A percentile compares a stretch with the other conserved stretches of the same genome.
Evolutionary conservation across 2,888 invertebrate species (phyloP).

Genomic region (Sarcophaga carnaria): DNA sequence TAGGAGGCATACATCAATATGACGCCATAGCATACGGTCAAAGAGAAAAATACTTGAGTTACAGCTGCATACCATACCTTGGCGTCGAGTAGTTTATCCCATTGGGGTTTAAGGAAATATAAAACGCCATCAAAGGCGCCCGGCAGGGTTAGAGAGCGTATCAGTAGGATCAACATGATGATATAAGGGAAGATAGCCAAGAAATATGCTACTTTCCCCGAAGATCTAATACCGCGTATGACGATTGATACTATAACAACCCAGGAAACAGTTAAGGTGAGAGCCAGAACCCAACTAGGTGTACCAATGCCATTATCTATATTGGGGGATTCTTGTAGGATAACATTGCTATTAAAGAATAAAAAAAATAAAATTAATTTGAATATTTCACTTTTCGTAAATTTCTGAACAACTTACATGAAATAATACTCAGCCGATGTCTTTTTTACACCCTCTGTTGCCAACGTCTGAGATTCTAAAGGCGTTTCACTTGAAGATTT

Average conservation of each 20-base stretch:
- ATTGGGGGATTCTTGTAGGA: slow-evolving; percentile 82
- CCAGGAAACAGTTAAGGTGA: slow-evolving; percentile 84
- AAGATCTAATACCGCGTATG: slow-evolving; percentile 84
- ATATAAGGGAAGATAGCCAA: slow-evolving; percentile 87
- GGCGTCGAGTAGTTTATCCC: slow-evolving; percentile 82
- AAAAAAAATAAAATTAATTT: neutral
- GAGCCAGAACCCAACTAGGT: slow-evolving; percentile 83
- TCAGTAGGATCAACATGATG: slow-evolving; percentile 84
- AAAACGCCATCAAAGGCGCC: slow-evolving; percentile 85
- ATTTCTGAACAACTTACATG: slow-evolving; percentile 75
- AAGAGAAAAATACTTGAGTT: slow-evolving; percentile 85
- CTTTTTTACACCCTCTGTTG: slow-evolving; percentile 66
- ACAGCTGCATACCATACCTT: slow-evolving; percentile 86
- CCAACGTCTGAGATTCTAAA: slow-evolving; percentile 22
- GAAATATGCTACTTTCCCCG: slow-evolving; percentile 87
- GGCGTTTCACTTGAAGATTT: slow-evolving; percentile 51
- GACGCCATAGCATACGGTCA: slow-evolving; percentile 85
- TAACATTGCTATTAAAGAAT: slow-evolving; percentile 81
- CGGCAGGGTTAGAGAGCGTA: slow-evolving; percentile 84
- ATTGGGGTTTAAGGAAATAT: slow-evolving; percentile 86
- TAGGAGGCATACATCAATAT: slow-evolving; percentile 85
- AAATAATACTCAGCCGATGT: slow-evolving; percentile 81
- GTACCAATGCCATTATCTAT: slow-evolving; percentile 84
- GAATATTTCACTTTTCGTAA: neutral
- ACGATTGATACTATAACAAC: slow-evolving; percentile 83